Base-by-base conservation (phyloP, 1,140 invertebrate species). In the Brachionus rotundiformis region DNA sequence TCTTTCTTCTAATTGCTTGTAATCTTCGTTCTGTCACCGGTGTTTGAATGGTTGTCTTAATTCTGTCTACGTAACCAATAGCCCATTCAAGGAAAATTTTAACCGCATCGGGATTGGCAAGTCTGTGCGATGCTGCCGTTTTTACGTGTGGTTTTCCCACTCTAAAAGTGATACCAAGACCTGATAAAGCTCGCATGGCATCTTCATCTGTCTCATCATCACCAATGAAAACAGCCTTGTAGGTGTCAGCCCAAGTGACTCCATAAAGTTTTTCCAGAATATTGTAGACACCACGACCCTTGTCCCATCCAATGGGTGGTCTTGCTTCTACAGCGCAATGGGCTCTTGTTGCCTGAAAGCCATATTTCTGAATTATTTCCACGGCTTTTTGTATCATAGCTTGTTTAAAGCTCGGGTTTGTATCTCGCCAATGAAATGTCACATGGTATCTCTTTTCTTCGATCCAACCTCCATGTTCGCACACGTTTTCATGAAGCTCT, bases 161-260 rank as follows among this genome's bases (percentile, higher is more conserved):
- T 36, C 94, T 90, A 90, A 95, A 95, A 6, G 94, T 95, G 0
- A 93, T 92, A 2, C 94, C 94, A 93, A 95, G 94, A 86, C 87
- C 86, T 25, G 85, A 80, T 87, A 88, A 88, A 87, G 94, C 93
- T 90, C 91, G 90, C 92, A 95, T 94, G 29, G 94, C 94, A 87
- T 95, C 94, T 87, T 95, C 94, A 87, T 95, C 94, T 0, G 94
- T 95, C 11, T 90, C 90, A 88, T 95, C 94, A 87, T 95, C 94
- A 82, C 94, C 94, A 71, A 92, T 94, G 84, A 94, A 95, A 84
- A 95, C 94, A 83, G 95, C 94, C 83, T 93, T 90, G 80, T 95
- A 93, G 61, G 94, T 90, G 86, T 95, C 94, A 84, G 92, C 93
- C 94, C 94, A 95, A 86, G 95, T 94, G 0, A 95, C 90, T 11